Conservation (phyloP, 2,113 vertebrate species). For the Ptychochromis oligacanthus region DNA sequence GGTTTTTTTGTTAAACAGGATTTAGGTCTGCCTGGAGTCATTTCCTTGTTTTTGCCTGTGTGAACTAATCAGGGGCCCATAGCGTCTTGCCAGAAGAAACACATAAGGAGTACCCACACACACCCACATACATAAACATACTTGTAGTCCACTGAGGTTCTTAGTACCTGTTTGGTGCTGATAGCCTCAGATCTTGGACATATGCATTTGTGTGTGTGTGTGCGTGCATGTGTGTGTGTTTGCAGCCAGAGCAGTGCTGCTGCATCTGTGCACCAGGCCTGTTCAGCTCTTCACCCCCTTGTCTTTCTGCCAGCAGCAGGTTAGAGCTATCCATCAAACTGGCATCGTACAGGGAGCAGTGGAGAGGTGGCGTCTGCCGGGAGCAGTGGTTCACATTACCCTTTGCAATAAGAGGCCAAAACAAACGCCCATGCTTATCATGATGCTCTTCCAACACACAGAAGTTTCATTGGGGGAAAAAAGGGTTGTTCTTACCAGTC, state of each 20-base stretch:
- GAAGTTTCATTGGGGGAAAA: neutral
- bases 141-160: neutral
- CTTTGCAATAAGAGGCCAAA: conserved; percentile 20
- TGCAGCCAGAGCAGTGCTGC: conserved; percentile 14
- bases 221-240: conserved; percentile 11
- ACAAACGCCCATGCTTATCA: neutral
- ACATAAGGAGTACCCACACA: neutral
- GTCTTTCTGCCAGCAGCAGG: conserved; percentile 24
- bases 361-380: conserved; percentile 38
- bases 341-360: conserved; percentile 48
- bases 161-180: conserved; percentile 25
- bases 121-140: conserved; percentile 25
- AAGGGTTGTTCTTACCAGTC: neutral
- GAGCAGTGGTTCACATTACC: conserved; percentile 51
- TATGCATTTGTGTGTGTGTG: conserved; percentile 13
- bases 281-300: neutral
- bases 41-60: conserved; percentile 42
- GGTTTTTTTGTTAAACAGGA: conserved; percentile 15
- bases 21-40: neutral
- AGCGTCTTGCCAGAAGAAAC: conserved; percentile 11
- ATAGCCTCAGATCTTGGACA: conserved; percentile 15
- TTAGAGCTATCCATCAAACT: conserved; percentile 66
- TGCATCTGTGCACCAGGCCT: conserved; percentile 74
- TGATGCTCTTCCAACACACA: neutral
- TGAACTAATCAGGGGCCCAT: neutral